Evolutionary conservation across 1,140 invertebrate species (phyloP), one percentile per base, ranked within the genome.

Genomic region (Trachelipus rathkii): DNA sequence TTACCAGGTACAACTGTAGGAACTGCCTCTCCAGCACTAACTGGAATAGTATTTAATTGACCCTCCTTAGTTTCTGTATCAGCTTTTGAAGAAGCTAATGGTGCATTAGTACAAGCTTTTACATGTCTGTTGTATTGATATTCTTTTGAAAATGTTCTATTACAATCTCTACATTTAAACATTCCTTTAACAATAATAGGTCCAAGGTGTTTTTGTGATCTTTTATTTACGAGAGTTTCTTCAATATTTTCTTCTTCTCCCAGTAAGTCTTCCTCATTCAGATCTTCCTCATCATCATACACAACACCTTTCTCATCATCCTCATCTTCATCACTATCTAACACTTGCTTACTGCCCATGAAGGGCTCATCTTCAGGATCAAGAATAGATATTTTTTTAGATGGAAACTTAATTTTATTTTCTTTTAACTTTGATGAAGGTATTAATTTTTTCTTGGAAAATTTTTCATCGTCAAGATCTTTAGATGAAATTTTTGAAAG

Each of bases 81-180:
- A 71, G 46, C 50, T 76, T 67, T 76, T 70, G 74, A 70, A 11
- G 74, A 66, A 76, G 71, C 71, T 15, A 76, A 67, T 4, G 74
- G 74, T 11, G 74, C 74, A 71, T 76, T 76, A 23, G 74, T 76
- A 23, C 74, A 76, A 0, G 74, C 74, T 11, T 71, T 71, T 71
- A 76, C 67, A 21, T 76, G 74, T 76, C 74, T 76, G 9, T 76
- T 76, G 44, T 76, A 76, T 19, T 76, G 74, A 33, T 46, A 71
- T 21, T 76, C 74, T 71, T 76, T 76, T 45, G 69, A 71, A 33
- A 76, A 76, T 5, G 74, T 76, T 43, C 74, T 68, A 15, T 76
- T 66, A 71, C 74, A 76, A 21, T 76, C 74, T 11, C 74, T 24
- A 21, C 74, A 76, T 13, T 76, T 76, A 67, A 76, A 76, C 43